Conservation (phyloP, 2,113 vertebrate species). For the Hippolais icterina region DNA sequence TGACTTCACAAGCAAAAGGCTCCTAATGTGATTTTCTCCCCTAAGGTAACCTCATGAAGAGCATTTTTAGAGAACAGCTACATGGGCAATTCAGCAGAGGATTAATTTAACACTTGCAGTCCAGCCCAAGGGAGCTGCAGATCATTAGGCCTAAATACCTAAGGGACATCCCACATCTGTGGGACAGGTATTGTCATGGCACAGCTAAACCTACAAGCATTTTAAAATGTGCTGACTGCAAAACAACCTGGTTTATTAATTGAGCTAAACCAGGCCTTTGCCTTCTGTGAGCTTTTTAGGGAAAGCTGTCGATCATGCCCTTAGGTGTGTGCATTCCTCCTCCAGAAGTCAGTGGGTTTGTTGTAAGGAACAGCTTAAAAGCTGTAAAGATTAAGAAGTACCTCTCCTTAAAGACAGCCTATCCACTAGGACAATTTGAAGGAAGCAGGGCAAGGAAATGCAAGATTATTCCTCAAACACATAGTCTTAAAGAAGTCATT, state of each 20-base stretch:
- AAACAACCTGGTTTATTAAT: neutral
- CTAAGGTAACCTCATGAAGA: neutral
- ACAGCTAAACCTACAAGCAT: neutral
- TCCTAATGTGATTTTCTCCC: neutral
- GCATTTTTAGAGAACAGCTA: neutral
- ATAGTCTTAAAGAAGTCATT: neutral
- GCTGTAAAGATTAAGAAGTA: neutral
- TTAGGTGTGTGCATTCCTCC: neutral
- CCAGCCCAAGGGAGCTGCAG: neutral
- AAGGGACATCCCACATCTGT: neutral
- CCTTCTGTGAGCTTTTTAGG: neutral
- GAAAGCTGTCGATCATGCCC: neutral
- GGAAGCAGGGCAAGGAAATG: neutral
- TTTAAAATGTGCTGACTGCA: neutral
- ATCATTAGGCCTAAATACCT: neutral
- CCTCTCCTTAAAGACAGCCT: neutral
- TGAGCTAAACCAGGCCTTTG: neutral
- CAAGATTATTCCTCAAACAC: neutral
- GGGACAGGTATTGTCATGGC: neutral
- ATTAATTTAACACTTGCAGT: neutral
- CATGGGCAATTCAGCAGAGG: neutral
- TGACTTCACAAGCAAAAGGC: accelerated
- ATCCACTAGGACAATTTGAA: neutral
- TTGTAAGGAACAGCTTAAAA: neutral
- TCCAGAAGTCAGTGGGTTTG: neutral